These are phyloP conservation scores for Phocides pigmalion DNA, from an alignment of 1,140 invertebrate genomes.

Conservation along the genomic window DNA sequence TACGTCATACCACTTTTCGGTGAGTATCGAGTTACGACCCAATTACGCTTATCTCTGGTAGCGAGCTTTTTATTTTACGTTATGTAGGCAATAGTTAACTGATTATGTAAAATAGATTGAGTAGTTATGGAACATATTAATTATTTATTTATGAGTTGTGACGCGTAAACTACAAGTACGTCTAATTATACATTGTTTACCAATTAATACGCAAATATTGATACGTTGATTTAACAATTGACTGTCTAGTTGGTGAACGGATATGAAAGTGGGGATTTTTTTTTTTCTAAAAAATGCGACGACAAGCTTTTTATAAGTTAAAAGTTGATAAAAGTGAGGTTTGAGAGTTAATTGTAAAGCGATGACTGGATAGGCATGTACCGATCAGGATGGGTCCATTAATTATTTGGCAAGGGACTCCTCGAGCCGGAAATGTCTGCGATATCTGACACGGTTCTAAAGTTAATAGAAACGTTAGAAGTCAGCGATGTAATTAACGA, in stretches of 20 bases:
- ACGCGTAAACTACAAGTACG: no score
- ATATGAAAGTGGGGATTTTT: no score
- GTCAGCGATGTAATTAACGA: conserved; percentile 6
- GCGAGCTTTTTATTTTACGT: conserved; percentile 22
- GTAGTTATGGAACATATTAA: no score
- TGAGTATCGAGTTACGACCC: conserved; percentile 27
- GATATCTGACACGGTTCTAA: conserved; percentile 27
- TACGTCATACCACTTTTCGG: conserved; percentile 32
- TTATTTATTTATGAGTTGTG: no score
- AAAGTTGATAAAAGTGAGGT: not conserved
- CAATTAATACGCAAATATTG: no score
- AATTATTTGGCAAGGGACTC: conserved; percentile 43
- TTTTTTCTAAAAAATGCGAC: no score
- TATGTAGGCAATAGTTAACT: not conserved
- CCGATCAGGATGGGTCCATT: conserved; percentile 40
- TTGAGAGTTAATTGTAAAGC: conserved; percentile 39
- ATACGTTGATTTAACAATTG: no score
- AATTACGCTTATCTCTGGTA: conserved; percentile 15
- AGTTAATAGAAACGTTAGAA: conserved; percentile 19
- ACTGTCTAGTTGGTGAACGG: no score
- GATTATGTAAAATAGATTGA: not conserved
- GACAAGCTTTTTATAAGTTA: no score
- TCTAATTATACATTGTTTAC: no score
- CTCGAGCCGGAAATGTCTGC: conserved; percentile 29
- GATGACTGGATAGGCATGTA: conserved; percentile 49